phyloP scores from a whole-genome alignment of 2,113 vertebrate species.

The Chaetorhynchus papuensis region DNA sequence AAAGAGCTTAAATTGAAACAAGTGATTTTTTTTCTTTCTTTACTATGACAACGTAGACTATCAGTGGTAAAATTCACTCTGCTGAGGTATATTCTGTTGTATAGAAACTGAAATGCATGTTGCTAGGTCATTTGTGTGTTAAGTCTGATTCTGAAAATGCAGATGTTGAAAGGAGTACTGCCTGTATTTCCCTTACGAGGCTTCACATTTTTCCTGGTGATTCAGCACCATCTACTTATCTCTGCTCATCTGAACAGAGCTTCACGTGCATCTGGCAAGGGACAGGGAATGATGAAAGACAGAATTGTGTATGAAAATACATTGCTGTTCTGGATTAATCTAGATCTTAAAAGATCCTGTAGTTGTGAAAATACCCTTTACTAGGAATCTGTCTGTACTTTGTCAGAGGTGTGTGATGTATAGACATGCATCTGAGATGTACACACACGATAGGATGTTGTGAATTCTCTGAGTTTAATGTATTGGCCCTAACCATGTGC shows the following conservation, averaged over 20 bases:
- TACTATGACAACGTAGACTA: not conserved
- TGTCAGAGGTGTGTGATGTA: not conserved
- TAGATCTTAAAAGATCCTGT: not conserved
- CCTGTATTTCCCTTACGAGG: not conserved
- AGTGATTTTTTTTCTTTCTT: not conserved
- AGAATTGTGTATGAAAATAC: not conserved
- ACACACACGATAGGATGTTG: too few relatives aligned
- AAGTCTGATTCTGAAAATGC: not conserved
- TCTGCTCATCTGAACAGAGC: not conserved
- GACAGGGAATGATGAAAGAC: not conserved
- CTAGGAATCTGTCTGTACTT: not conserved
- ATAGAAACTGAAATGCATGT: not conserved
- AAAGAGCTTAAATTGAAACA: not conserved
- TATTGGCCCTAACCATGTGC: not conserved
- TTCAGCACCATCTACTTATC: not conserved
- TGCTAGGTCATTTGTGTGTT: not conserved
- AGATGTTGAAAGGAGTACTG: not conserved
- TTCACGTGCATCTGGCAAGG: not conserved
- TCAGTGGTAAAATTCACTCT: not conserved
- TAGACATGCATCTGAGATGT: not conserved
- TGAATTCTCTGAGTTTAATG: not conserved
- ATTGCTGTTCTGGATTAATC: not conserved
- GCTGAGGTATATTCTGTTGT: not conserved
- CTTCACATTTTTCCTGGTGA: not conserved
- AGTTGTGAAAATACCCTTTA: not conserved